A percentile compares a stretch with the other conserved stretches of the same genome.
Conservation (phyloP, 1,140 invertebrate genomes). For the Micrasema longulum region DNA sequence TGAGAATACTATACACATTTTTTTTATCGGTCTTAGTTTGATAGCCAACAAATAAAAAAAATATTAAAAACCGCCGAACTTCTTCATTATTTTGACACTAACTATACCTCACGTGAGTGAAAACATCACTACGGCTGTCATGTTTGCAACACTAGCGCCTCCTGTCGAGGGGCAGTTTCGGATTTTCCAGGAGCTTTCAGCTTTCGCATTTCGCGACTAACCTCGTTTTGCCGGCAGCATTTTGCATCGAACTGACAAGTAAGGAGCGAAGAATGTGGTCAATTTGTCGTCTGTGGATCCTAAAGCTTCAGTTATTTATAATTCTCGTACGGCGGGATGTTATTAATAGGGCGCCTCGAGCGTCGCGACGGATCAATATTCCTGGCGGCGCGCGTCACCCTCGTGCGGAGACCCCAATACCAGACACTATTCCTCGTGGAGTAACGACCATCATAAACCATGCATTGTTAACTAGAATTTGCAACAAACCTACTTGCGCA, state of each 20-base stretch:
- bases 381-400: conserved; percentile 50
- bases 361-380: conserved; percentile 53
- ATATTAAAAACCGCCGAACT: no score
- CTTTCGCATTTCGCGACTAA: background rate
- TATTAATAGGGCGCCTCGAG: conserved; percentile 47
- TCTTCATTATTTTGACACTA: conserved; percentile 23
- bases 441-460: no score
- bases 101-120: conserved; percentile 41
- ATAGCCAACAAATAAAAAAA: no score
- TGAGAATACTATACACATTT: background rate
- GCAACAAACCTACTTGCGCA: no score
- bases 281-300: conserved; percentile 14
- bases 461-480: no score
- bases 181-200: background rate
- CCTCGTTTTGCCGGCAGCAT: background rate
- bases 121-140: conserved; percentile 31
- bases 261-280: conserved; percentile 11
- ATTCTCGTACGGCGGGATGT: conserved; percentile 11
- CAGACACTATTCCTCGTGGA: conserved; percentile 4
- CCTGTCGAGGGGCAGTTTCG: conserved; percentile 17
- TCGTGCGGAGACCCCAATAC: conserved; percentile 26
- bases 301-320: conserved; percentile 47
- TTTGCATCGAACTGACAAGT: background rate
- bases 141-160: conserved; percentile 32
- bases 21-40: no score